Evolutionary conservation across 2,888 invertebrate genomes (phyloP), one percentile per base, ranked within the genome.

Genomic region (Stenodema calcarata): DNA sequence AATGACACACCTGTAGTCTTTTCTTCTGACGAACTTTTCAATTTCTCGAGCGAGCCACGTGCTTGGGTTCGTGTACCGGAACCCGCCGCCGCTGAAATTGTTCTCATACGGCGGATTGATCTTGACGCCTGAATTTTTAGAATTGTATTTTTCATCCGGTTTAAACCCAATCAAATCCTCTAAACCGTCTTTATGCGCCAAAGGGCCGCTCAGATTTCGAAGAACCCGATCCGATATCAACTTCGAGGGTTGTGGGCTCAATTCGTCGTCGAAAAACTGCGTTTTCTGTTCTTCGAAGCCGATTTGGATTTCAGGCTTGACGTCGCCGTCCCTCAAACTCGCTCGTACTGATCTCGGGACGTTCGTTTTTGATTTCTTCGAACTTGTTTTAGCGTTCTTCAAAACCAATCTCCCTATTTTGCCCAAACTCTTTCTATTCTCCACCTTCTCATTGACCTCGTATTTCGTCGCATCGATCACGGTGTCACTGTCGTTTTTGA

Each of bases 41-140:
- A 73, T 73, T 73, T 73, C 73, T 73, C 41, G 27, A n/a, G 73
- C 73, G 28, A 73, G 41, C 73, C 73, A 73, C 16, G 73, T 35
- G 35, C 73, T 73, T 41, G 73, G 73, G 18, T 73, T 73, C n/a
- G n/a, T 73, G n/a, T 35, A 35, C 30, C 30, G 30, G n/a, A 30
- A 30, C 35, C 73, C 73, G 3, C 73, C 73, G 1, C 73, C 73
- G 35, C 35, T 73, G 73, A n/a, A 73, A 41, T 73, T 73, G 73
- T 30, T 73, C 35, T 73, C 73, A 18, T 73, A 73, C 35, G 73
- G 73, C 16, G 28, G 28, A 16, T 62, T 23, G 18, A 62, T 62
- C 62, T 62, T 62, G 16, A 50, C n/a, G n/a, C 16, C 0, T 6
- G 50, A n/a, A 50, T 50, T 14, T 4, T 50, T 50, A 6, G n/a